These are phyloP conservation scores for Hydrozoanthus tunicans DNA, from an alignment of 64 coral and sea anemone species.

Conservation along the genomic window DNA sequence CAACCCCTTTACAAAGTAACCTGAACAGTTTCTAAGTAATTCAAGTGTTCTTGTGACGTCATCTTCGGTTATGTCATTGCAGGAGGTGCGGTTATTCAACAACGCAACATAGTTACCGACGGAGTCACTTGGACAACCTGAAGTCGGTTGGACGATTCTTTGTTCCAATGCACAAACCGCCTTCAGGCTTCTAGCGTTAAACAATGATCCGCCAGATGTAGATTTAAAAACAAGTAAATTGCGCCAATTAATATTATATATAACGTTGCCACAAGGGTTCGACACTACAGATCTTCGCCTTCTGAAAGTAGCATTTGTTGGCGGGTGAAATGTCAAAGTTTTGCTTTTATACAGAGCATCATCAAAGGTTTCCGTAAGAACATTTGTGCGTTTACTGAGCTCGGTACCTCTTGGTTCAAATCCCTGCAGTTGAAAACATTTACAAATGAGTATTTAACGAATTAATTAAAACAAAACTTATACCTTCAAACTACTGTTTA, in stretches of 20 bases:
- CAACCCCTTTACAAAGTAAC: slow-evolving; percentile 24
- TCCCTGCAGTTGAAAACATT: slow-evolving; percentile 42
- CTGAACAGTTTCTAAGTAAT: slow-evolving; percentile 58
- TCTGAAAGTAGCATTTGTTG: background rate
- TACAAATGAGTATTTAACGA: background rate
- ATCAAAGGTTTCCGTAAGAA: background rate
- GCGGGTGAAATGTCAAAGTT: background rate
- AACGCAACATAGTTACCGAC: slow-evolving; percentile 71
- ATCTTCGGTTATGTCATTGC: slow-evolving; percentile 63
- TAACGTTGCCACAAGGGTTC: background rate
- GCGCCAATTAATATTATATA: background rate
- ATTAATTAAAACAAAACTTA: background rate
- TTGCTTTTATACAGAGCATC: background rate
- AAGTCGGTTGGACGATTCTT: slow-evolving; percentile 27
- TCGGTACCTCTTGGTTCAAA: slow-evolving; percentile 92
- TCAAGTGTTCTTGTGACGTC: slow-evolving; percentile 54
- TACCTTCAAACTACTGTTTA: too few relatives aligned
- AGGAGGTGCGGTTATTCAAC: slow-evolving; percentile 54
- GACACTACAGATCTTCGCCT: slow-evolving; percentile 5
- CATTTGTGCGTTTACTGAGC: slow-evolving; percentile 69
- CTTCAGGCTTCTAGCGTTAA: slow-evolving; percentile 65
- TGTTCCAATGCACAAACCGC: slow-evolving; percentile 68
- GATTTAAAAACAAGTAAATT: slow-evolving; percentile 70
- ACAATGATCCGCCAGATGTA: slow-evolving; percentile 37
- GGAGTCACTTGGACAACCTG: slow-evolving; percentile 54